A percentile compares a stretch with the other conserved stretches of the same genome.
Evolutionary conservation across 2,113 vertebrate genomes (phyloP).

Genomic region (Catharus minimus): DNA sequence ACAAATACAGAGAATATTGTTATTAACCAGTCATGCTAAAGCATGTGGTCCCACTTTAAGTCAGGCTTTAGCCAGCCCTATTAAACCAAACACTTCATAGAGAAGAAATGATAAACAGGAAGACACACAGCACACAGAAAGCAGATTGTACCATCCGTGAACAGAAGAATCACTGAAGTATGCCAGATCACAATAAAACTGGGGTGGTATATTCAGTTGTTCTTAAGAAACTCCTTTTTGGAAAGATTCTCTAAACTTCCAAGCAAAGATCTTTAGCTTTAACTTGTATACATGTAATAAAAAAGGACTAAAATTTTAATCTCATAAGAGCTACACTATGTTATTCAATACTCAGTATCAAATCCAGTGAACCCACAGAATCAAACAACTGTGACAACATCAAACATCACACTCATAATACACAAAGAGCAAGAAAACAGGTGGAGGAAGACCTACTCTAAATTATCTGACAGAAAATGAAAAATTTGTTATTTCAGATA

Average conservation of each 20-base stretch:
- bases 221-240: not conserved
- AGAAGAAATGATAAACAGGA: not conserved
- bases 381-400: not conserved
- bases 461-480: not conserved
- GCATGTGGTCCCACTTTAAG: not conserved
- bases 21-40: not conserved
- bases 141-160: not conserved
- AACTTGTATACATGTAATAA: not conserved
- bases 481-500: not conserved
- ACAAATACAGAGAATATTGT: not conserved
- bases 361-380: not conserved
- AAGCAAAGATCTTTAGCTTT: not conserved
- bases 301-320: not conserved
- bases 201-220: not conserved
- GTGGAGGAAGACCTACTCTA: not conserved
- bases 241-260: not conserved
- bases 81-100: not conserved
- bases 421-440: not conserved
- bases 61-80: not conserved
- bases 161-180: not conserved
- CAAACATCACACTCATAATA: not conserved
- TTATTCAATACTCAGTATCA: not conserved
- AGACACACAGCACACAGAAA: not conserved
- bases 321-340: not conserved
- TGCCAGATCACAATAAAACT: not conserved